Base-by-base conservation (phyloP, 2,797 vertebrate species). In the Emydoidea blandingii region DNA sequence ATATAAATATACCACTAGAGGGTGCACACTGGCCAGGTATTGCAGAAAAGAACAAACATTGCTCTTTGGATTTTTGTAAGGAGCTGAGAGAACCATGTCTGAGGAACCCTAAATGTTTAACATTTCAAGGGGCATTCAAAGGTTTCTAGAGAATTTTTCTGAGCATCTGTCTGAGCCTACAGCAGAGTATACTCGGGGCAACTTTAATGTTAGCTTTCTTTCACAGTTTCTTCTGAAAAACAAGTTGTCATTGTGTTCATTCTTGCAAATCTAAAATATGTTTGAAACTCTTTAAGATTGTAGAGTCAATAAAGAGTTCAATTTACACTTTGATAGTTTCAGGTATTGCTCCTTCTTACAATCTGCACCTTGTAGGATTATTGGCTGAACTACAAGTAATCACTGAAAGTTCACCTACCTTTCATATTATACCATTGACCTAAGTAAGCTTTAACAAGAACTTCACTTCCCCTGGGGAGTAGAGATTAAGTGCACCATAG, bases 1-100 rank as follows among this genome's bases (percentile, higher is more conserved):
- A 90, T 81, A 72, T 11, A 15, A 91, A 49, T 31, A 76, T 68
- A 23, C 97, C 98, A 96, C 96, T 91, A 98, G 98, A 96, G 97
- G 96, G 95, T 87, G 82, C 87, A 96, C 92, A 91, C 87, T 80
- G 84, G 96, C 96, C 89, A 94, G 91, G 50, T 90, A 97, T 95
- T 91, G 74, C 37, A 91, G 62, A 93, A 96, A 79, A 3, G 15
- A 93, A 81, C 23, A 65, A 34, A 68, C 3, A 81, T 82, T 47
- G 5, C 25, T 83, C 14, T 19, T 89, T 88, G 34, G 21, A 29
- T 85, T 50, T 83, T 21, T 4, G 1, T 41, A 82, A 85, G 81
- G 19, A 65, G 79, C 27, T 34, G 62, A 62, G 82, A 86, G 92
- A 93, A 93, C 56, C 31, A 3, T 37, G 23, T 88, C 85, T 95